phyloP scores from a whole-genome alignment of 2,888 invertebrate genomes.

The Thecocarcelia acutangulata region DNA sequence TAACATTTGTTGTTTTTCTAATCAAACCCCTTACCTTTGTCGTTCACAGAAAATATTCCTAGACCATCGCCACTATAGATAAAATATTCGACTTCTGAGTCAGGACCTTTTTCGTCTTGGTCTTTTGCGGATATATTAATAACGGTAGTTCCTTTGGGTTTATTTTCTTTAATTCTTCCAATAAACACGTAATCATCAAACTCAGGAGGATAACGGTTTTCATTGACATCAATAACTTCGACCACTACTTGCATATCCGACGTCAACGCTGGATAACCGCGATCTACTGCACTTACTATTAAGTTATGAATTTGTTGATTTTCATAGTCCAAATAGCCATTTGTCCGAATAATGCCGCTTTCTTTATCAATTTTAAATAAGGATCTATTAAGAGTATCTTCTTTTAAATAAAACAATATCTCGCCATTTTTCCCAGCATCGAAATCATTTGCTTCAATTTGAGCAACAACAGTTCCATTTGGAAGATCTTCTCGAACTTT shows the following conservation, averaged over 20 bases:
- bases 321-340: conserved; percentile 92
- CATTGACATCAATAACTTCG: conserved; percentile 96
- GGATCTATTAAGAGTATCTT: conserved; percentile 77
- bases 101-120: conserved; percentile 89
- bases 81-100: conserved; percentile 92
- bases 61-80: conserved; percentile 94
- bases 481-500: conserved; percentile 96
- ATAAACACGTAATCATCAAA: conserved; percentile 91
- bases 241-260: conserved; percentile 91
- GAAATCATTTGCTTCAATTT: conserved; percentile 90
- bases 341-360: conserved; percentile 93
- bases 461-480: conserved; percentile 91
- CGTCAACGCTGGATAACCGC: conserved; percentile 90
- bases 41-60: conserved; percentile 95
- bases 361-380: conserved; percentile 90
- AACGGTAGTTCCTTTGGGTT: conserved; percentile 88
- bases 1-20: background rate
- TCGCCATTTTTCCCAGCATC: conserved; percentile 92
- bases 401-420: conserved; percentile 90
- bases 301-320: conserved; percentile 94
- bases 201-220: conserved; percentile 91
- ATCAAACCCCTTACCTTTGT: conserved; percentile 85
- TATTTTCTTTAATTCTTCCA: conserved; percentile 90
- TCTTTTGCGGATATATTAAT: conserved; percentile 90
- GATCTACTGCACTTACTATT: conserved; percentile 91